Conservation (phyloP, 2,888 invertebrate species). For the Cheilosia impressa region DNA sequence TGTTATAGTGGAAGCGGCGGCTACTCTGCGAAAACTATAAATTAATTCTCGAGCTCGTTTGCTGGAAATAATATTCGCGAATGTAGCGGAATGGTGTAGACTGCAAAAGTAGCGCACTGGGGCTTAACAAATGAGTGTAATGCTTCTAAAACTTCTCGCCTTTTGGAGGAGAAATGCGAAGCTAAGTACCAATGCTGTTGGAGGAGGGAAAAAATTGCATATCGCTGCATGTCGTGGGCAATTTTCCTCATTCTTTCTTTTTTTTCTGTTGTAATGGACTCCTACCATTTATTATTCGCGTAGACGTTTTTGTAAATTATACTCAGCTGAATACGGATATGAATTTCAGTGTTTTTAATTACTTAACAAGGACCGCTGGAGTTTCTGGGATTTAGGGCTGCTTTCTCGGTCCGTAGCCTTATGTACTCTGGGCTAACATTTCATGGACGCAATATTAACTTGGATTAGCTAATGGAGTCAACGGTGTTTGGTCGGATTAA, state of each 20-base stretch:
- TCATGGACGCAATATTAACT: not conserved
- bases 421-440: not conserved
- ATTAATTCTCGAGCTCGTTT: conserved; percentile 62
- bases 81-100: not conserved
- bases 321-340: conserved; percentile 21
- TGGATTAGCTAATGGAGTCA: conserved; percentile 8
- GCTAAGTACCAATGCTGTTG: not conserved
- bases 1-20: not conserved
- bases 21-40: conserved; percentile 62
- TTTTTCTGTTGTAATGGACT: conserved; percentile 49
- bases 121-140: conserved; percentile 66
- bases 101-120: conserved; percentile 48
- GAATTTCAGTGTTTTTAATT: conserved; percentile 47
- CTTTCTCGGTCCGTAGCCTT: not conserved
- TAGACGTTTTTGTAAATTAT: conserved; percentile 60
- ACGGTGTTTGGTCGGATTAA: not conserved
- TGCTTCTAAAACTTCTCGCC: conserved; percentile 65
- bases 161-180: conserved; percentile 27
- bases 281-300: conserved; percentile 53
- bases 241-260: conserved; percentile 5
- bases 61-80: conserved; percentile 49
- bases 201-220: not conserved
- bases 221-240: conserved; percentile 34
- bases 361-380: conserved; percentile 3
- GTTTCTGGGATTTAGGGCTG: conserved; percentile 4